Evolutionary conservation across 2,888 invertebrate genomes (phyloP).

Genomic region (Pycnomerus fuliginosus): DNA sequence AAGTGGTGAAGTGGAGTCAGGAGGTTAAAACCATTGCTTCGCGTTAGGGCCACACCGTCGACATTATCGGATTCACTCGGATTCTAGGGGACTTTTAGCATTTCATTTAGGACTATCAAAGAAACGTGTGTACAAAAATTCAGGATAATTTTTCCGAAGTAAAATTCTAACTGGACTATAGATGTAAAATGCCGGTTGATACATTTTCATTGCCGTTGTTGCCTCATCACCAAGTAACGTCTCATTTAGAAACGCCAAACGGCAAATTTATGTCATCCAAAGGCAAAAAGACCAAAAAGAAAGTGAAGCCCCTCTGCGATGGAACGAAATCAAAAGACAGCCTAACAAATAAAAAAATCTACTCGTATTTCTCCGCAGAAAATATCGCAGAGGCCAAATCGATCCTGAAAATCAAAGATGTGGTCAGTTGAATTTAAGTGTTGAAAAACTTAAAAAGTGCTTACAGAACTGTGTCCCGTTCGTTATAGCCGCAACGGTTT

Average conservation of each 20-base stretch:
- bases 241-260: neutral
- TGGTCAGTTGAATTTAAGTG: slow-evolving; percentile 36
- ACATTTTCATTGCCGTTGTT: too few species aligned
- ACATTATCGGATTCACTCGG: too few species aligned
- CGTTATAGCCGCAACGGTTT: slow-evolving; percentile 44
- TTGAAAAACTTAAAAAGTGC: too few species aligned
- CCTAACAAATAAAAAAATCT: slow-evolving; percentile 20
- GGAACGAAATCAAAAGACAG: slow-evolving; percentile 17
- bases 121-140: too few species aligned
- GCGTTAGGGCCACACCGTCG: too few species aligned
- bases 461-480: slow-evolving; percentile 35
- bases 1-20: too few species aligned
- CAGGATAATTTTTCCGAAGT: too few species aligned
- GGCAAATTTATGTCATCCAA: slow-evolving; percentile 32
- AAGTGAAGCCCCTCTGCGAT: slow-evolving; percentile 22
- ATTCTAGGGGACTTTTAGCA: too few species aligned
- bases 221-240: neutral
- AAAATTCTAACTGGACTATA: too few species aligned
- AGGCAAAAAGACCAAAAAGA: slow-evolving; percentile 31
- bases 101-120: too few species aligned
- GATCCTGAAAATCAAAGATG: slow-evolving; percentile 42
- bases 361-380: slow-evolving; percentile 38
- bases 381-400: slow-evolving; percentile 43
- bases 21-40: too few species aligned
- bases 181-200: too few species aligned